Evolutionary conservation across 2,113 vertebrate species (phyloP), one percentile per base, ranked within the genome.

Genomic region (Petroica traversi): DNA sequence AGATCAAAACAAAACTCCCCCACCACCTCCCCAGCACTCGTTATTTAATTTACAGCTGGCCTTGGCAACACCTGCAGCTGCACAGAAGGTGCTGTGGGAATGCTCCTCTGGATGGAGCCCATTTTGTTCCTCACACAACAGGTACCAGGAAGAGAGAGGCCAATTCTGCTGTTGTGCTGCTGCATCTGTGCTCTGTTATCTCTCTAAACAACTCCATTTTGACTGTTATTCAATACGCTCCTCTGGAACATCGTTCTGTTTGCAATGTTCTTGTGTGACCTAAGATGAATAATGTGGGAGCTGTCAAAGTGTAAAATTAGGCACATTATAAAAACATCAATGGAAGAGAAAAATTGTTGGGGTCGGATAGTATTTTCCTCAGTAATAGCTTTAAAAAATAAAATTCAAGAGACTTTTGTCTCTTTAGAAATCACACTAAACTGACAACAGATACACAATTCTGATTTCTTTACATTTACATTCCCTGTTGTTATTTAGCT

Each of bases 221-320:
- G 33, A n/a, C 74, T 95, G 74, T 69, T 95, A 62, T 5, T 95
- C 54, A 85, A 11, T 73, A 26, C 26, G 58, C 33, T 85, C 63
- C 67, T 63, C 74, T 66, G 75, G 54, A 95, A 82, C 46, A 26
- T 38, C 59, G 62, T 55, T 95, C 61, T 92, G 64, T 78, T 92
- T 78, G 68, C 40, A 48, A 5, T 59, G 87, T 88, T 93, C 69
- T 66, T 73, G 20, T 0, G 1, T 93, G 81, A 72, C 77, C 45
- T 82, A 31, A 76, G 92, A 76, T 73, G 38, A 94, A 59, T 85
- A 46, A 76, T 4, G 24, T 85, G 85, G 45, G 46, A 91, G 78
- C 81, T 81, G 72, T 93, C 51, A 69, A 40, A 89, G 29, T 80
- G 58, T 91, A 91, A 95, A 85, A 69, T 93, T 13, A 85, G 74